These are phyloP conservation scores for Rosalia funebris DNA, from an alignment of 2,888 invertebrate genomes.

Conservation along the genomic window DNA sequence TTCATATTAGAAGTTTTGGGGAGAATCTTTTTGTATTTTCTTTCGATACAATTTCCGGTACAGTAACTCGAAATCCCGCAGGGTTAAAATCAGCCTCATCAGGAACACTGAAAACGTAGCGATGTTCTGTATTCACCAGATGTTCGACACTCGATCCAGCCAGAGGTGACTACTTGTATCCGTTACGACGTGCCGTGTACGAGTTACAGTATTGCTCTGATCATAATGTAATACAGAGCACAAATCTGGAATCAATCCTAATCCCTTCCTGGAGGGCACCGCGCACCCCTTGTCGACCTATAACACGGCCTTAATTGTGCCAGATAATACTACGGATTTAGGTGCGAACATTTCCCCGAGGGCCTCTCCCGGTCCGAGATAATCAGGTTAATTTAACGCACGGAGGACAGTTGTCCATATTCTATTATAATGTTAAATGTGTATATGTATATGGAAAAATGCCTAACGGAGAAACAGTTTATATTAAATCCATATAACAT, in stretches of 20 bases:
- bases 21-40: too few species aligned
- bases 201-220: neutral
- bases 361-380: neutral
- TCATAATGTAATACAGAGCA: neutral
- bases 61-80: too few species aligned
- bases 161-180: neutral
- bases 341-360: neutral
- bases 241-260: constrained; percentile 1
- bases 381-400: neutral
- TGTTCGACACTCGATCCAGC: neutral
- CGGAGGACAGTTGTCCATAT: too few species aligned
- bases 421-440: too few species aligned
- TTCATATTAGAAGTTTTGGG: too few species aligned
- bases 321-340: neutral
- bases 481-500: too few species aligned
- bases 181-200: neutral
- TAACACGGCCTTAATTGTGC: constrained; percentile 1
- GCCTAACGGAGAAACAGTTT: too few species aligned
- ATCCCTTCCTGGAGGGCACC: constrained; percentile 2
- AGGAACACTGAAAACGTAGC: neutral
- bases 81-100: too few species aligned
- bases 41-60: too few species aligned
- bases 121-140: neutral
- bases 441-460: too few species aligned
- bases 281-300: neutral